Evolutionary conservation across 2,888 invertebrate genomes (phyloP), one percentile per base, ranked within the genome.

Genomic region (Hirtodrosophila alboralis): DNA sequence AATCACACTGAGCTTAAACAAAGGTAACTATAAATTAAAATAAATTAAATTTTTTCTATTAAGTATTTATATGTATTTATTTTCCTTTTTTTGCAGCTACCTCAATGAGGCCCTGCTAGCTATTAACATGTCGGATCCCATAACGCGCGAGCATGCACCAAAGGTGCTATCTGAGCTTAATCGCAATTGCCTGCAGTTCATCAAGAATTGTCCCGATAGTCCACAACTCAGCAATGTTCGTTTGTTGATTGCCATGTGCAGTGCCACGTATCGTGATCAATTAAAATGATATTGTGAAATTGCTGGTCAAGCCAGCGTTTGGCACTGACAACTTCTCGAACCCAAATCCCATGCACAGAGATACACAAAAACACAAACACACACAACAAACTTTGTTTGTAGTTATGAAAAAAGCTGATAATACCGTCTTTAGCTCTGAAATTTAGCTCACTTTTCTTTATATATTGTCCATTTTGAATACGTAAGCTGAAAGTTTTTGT

Each of bases 81-180:
- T 28, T 6, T 34, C 1, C 12, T 6, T 6, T 28, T 9, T 6
- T 34, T 61, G 6, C 90, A 97, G 97, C 86, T 97, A 96, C 92
- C 92, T 98, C 54, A 95, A 96, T 84, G 97, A 97, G 88, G 96
- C 97, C 0, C 92, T 98, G 56, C 92, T 96, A 91, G 95, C 95
- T 88, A 91, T 98, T 57, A 96, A 97, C 90, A 92, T 93, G 3
- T 91, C 91, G 8, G 94, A 96, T 91, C 93, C 95, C 0, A 93
- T 96, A 40, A 96, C 96, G 0, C 93, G 94, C 65, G 96, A 96
- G 86, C 97, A 97, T 90, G 93, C 96, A 84, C 95, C 95, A 0
- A 93, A 92, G 21, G 95, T 98, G 21, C 91, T 97, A 52, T 92
- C 93, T 62, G 95, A 95, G 76, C 92, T 97, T 8, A 93, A 94